Percentiles rank a stretch among this genome's conserved stretches.
phyloP scores from a whole-genome alignment of 2,888 invertebrate genomes.

The Euclidia mi region DNA sequence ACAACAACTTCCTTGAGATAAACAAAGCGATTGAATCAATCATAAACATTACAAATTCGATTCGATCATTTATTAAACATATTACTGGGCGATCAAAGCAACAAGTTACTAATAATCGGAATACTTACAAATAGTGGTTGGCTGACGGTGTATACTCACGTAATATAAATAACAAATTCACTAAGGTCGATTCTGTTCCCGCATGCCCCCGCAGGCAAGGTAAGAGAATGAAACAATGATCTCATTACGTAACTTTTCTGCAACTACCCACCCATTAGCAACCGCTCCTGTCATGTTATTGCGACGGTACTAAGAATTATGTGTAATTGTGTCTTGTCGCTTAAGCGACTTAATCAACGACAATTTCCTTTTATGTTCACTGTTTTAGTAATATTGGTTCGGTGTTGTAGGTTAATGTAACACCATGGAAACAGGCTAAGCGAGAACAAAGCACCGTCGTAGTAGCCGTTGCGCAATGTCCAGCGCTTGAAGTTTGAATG shows the following conservation, averaged over 20 bases:
- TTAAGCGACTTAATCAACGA: constrained; percentile 24
- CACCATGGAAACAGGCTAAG: constrained; percentile 46
- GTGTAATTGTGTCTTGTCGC: constrained; percentile 26
- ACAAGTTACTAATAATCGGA: constrained; percentile 39
- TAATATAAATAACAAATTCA: constrained; percentile 35
- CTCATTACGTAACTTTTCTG: constrained; percentile 51
- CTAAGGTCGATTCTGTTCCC: constrained; percentile 18
- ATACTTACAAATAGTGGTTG: constrained; percentile 39
- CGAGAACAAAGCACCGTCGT: constrained; percentile 55
- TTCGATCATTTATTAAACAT: constrained; percentile 46
- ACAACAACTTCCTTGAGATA: constrained; percentile 59
- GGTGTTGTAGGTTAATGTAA: constrained; percentile 36
- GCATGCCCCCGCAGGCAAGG: constrained; percentile 41
- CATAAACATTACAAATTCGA: constrained; percentile 59
- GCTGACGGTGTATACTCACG: constrained; percentile 18
- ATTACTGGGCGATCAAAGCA: constrained; percentile 35
- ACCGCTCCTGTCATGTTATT: constrained; percentile 22
- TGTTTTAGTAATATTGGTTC: constrained; percentile 22
- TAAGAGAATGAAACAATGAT: constrained; percentile 55
- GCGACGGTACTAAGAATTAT: constrained; percentile 13
- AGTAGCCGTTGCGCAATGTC: constrained; percentile 62
- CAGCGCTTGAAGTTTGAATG: constrained; percentile 55
- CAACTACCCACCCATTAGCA: constrained; percentile 30
- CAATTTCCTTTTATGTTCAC: constrained; percentile 28
- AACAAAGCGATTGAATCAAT: constrained; percentile 61